Conservation (phyloP, 1,140 invertebrate genomes). For the Nebria ingens region DNA sequence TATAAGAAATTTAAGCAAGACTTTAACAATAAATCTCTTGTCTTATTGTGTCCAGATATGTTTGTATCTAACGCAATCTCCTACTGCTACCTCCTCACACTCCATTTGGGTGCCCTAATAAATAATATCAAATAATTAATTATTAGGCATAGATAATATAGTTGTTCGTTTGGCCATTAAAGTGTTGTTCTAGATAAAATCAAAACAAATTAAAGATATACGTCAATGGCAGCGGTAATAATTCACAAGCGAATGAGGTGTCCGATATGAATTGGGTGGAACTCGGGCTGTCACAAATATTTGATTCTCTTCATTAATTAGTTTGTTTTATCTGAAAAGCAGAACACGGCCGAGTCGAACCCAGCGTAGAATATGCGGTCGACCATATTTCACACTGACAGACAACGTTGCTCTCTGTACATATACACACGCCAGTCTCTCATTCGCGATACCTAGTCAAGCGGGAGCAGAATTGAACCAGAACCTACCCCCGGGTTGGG, state of each 20-base stretch:
- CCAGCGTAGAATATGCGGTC: too few relatives aligned
- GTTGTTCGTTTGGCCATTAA: too few relatives aligned
- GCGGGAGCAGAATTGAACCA: conserved; percentile 26
- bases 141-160: too few relatives aligned
- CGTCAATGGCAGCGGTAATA: neutral
- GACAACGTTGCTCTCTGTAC: conserved; percentile 16
- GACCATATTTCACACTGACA: conserved; percentile 28
- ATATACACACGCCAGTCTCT: neutral
- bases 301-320: conserved; percentile 29
- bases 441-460: conserved; percentile 10
- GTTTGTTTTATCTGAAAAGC: conserved; percentile 23
- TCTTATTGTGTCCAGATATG: too few relatives aligned
- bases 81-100: too few relatives aligned
- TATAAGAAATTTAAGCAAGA: too few relatives aligned
- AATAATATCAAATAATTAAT: too few relatives aligned
- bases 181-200: neutral
- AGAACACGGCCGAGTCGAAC: too few relatives aligned
- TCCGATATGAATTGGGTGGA: neutral
- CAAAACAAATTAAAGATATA: conserved; percentile 2
- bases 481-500: too few relatives aligned
- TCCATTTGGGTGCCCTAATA: too few relatives aligned
- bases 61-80: too few relatives aligned
- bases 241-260: neutral
- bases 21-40: too few relatives aligned
- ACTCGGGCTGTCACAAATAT: conserved; percentile 19